Base-by-base conservation (phyloP, 2,888 invertebrate genomes). In the Drosophila neotestacea region DNA sequence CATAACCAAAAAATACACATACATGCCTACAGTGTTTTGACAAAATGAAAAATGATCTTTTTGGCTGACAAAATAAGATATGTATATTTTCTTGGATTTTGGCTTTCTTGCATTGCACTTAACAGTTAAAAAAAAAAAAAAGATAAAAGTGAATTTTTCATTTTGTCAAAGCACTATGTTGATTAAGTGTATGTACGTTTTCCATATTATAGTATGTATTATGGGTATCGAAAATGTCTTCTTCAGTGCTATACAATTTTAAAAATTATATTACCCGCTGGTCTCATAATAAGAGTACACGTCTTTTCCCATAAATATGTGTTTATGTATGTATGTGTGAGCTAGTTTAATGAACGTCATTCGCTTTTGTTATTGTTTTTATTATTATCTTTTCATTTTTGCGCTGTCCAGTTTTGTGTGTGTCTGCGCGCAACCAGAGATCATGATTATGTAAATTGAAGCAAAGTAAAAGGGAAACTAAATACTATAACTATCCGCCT, bases 391-490 rank as follows among this genome's bases (percentile, higher is more conserved):
- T 75, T 68, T 64, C 60, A 62, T 72, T 61, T 67, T 59, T 50
- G 7, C 58, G 38, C 41, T 77, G 76, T 75, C 71, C 71, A 65
- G 70, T 66, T 63, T 55, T 47, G 61, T 59, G 44, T 59, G 54
- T 58, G 13, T 62, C 73, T 79, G 75, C 42, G 64, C 68, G 63
- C 73, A 68, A 64, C 22, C 51, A 67, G 72, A 74, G 62, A 81
- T 79, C 62, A 85, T 75, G 86, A 84, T 85, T 85, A 85, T 88
- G 89, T 84, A 85, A 84, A 84, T 80, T 70, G 81, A 68, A 50
- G 81, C 78, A 80, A 88, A 84, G 89, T 85, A 85, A 85, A 84
- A 85, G 84, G 84, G 89, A 85, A 85, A 85, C 89, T 86, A 88
- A 85, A 88, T 84, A 84, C 88, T 70, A 70, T 38, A 70, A 71